phyloP scores from a whole-genome alignment of 1,140 invertebrate genomes.

The Lucilia cuprina region DNA sequence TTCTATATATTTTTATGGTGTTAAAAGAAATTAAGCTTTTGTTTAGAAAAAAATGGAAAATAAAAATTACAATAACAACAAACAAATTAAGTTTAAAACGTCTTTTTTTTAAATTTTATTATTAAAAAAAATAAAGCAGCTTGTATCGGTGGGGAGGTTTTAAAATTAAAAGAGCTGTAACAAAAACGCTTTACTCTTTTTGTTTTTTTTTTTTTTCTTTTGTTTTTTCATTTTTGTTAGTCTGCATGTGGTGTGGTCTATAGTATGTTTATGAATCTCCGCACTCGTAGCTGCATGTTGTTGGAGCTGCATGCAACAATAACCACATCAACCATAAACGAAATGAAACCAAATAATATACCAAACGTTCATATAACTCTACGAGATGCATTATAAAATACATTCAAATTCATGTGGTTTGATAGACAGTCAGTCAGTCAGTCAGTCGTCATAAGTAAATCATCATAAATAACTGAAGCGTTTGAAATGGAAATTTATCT shows the following conservation, averaged over 20 bases:
- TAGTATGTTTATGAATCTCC: neutral
- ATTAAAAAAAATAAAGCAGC: neutral
- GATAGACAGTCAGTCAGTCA: neutral
- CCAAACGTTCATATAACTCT: too few species aligned
- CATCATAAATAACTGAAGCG: conserved; percentile 13
- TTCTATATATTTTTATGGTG: neutral
- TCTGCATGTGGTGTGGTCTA: neutral
- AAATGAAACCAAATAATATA: neutral
- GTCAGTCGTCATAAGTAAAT: neutral
- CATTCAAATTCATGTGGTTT: conserved; percentile 6
- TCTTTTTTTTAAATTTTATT: neutral
- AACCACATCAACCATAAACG: conserved; percentile 5
- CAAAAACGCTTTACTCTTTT: neutral
- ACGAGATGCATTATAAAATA: neutral
- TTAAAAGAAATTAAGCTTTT: neutral
- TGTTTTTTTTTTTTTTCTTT: too few species aligned
- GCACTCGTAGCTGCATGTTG: neutral
- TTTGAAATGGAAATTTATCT: neutral
- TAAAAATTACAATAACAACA: neutral
- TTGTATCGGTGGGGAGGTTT: neutral
- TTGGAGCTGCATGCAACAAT: neutral
- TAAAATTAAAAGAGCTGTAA: neutral
- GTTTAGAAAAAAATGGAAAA: neutral
- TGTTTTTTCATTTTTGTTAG: neutral
- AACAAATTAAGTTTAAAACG: neutral